Evolutionary conservation across 2,888 invertebrate genomes (phyloP).

Genomic region (Rotaria socialis): DNA sequence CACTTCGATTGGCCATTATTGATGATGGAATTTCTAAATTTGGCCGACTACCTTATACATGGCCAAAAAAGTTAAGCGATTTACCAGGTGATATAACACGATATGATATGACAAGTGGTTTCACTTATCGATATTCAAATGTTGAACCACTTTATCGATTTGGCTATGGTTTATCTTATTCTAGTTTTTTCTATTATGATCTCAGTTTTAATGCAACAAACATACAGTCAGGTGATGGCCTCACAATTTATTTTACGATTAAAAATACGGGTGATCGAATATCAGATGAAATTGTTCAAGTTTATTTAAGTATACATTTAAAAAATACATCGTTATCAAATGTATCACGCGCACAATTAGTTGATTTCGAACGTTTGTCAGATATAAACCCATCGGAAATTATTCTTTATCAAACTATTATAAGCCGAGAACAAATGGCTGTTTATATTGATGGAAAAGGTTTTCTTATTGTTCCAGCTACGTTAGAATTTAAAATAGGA

Average conservation of each 20-base stretch:
- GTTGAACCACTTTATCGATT: constrained; percentile 42
- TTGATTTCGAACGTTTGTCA: constrained; percentile 7
- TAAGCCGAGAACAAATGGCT: constrained; percentile 9
- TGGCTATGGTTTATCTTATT: constrained; percentile 50
- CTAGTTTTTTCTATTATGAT: constrained; percentile 47
- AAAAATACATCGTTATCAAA: constrained; percentile 5
- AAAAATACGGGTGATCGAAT: neutral
- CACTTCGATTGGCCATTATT: neutral
- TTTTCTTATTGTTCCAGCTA: neutral
- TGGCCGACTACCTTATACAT: constrained; percentile 28
- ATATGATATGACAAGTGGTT: constrained; percentile 36
- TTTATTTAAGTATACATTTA: neutral
- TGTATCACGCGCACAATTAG: constrained; percentile 4
- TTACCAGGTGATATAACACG: constrained; percentile 14
- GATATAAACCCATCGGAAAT: neutral
- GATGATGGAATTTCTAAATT: neutral
- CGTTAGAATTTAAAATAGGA: neutral
- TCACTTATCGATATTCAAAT: constrained; percentile 9
- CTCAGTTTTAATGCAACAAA: neutral
- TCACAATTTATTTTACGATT: neutral
- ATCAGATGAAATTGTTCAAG: constrained; percentile 32
- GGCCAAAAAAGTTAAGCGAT: constrained; percentile 18
- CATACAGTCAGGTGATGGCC: neutral
- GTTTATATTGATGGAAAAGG: constrained; percentile 30
- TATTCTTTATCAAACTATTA: neutral